These are phyloP conservation scores for Pangasianodon hypophthalmus DNA, from an alignment of 2,113 vertebrate genomes.

Conservation along the genomic window DNA sequence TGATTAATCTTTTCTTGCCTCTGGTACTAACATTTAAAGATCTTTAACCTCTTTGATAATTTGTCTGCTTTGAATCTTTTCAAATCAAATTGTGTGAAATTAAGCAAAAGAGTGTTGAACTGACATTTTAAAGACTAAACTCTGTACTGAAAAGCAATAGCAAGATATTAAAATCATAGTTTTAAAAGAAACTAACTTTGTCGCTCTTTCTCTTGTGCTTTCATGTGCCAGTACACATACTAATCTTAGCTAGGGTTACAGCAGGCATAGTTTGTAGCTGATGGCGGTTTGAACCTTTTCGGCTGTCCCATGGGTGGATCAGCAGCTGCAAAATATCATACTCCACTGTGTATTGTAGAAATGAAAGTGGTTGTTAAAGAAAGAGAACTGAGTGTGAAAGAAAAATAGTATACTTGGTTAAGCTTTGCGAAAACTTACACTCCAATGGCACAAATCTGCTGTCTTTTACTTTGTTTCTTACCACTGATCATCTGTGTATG, in stretches of 20 bases:
- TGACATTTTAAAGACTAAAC: slow-evolving; percentile 81
- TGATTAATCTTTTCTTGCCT: slow-evolving; percentile 98
- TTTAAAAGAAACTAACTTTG: slow-evolving; percentile 82
- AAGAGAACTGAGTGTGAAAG: background rate
- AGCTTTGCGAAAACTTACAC: slow-evolving; percentile 11
- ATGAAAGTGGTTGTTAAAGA: background rate
- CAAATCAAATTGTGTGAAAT: slow-evolving; percentile 75
- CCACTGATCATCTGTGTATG: slow-evolving; percentile 33
- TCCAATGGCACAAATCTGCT: slow-evolving; percentile 60
- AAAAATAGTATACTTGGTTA: background rate
- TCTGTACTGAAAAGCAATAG: slow-evolving; percentile 73
- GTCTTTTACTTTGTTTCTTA: slow-evolving; percentile 54
- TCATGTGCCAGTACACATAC: slow-evolving; percentile 84
- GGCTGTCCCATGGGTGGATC: background rate
- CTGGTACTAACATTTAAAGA: slow-evolving; percentile 96
- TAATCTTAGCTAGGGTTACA: slow-evolving; percentile 81
- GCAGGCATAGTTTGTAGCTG: slow-evolving; percentile 39
- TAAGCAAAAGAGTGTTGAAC: slow-evolving; percentile 74
- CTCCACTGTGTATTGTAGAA: background rate
- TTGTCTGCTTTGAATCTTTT: slow-evolving; percentile 80
- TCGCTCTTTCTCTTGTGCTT: slow-evolving; percentile 76
- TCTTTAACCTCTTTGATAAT: slow-evolving; percentile 89
- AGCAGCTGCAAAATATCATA: slow-evolving; percentile 22
- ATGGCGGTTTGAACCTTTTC: background rate
- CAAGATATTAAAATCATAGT: slow-evolving; percentile 81